Evolutionary conservation across 2,888 invertebrate genomes (phyloP), one percentile per base, ranked within the genome.

Genomic region (Auanema freiburgensis): DNA sequence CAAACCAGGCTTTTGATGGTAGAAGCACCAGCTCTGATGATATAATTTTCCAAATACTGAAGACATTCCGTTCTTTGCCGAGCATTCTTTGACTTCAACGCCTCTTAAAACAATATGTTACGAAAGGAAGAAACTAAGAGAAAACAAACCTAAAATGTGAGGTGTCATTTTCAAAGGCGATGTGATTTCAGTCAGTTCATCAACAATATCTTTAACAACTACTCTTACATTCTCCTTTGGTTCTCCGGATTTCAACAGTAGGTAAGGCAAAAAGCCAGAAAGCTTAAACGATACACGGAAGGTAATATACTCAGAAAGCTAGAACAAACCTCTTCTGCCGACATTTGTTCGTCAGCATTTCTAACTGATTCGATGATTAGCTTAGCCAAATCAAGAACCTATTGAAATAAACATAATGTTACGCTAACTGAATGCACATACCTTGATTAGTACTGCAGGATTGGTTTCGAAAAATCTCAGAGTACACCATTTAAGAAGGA

Each of bases 391-490:
- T 72, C 72, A 8, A n/a, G n/a, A 42, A 23, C 55, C 16, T 16
- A n/a, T 52, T n/a, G 2, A 24, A 2, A 52, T 8, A 23, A 52
- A 52, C n/a, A n/a, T n/a, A n/a, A n/a, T 43, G 12, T 14, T 12
- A 12, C 43, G 14, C 43, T 14, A 12, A 12, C 14, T 14, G 12
- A 14, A 12, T 12, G 43, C 12, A 43, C n/a, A n/a, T 6, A 92
- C 93, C 87, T 93, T 94, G 77, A 96, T 88, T 66, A 97, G 88
- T 43, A 97, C 96, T 16, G 94, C 93, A 11, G 97, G 96, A 87
- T 98, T 98, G 24, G 97, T 98, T 86, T 98, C 97, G 83, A 95
- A 97, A 87, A 98, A 98, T 66, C 97, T 88, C 53, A 98, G 86
- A 0, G 96, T 95, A 77, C 95, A 85, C 97, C 97, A 98, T 84